A percentile compares a stretch with the other conserved stretches of the same genome.
Evolutionary conservation across 2,797 vertebrate genomes (phyloP).

Genomic region (Clarias platycephalus): DNA sequence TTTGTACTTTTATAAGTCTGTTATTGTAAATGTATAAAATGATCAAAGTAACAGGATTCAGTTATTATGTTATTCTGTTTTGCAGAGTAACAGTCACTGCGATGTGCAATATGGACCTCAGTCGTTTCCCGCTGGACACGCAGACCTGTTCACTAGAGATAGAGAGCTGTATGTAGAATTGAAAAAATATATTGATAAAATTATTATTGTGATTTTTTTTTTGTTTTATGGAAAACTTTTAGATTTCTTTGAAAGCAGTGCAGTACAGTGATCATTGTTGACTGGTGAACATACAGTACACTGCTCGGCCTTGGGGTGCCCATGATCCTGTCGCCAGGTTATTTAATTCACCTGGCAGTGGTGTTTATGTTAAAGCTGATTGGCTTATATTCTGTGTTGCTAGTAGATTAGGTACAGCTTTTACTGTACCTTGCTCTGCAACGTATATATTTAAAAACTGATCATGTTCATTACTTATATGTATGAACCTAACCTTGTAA

Average conservation of each 20-base stretch:
- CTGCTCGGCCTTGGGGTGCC: too few species aligned
- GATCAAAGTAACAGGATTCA: neutral
- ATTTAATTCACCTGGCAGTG: too few species aligned
- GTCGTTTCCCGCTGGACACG: slow-evolving; percentile 93
- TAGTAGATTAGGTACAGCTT: neutral
- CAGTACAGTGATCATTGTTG: neutral
- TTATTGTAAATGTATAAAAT: neutral
- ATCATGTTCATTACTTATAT: neutral
- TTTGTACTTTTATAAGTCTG: neutral
- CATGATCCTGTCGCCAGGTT: too few species aligned
- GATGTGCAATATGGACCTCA: slow-evolving; percentile 99
- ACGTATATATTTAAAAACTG: neutral
- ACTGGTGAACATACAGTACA: neutral
- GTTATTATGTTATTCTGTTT: slow-evolving; percentile 2
- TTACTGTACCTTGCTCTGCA: too few species aligned
- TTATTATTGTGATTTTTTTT: neutral
- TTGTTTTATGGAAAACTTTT: neutral
- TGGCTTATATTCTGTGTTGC: neutral
- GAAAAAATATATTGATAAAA: neutral
- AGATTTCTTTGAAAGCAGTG: neutral
- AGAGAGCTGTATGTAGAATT: slow-evolving; percentile 90
- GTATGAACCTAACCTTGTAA: neutral
- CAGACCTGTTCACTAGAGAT: slow-evolving; percentile 96
- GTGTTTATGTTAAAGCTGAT: too few species aligned
- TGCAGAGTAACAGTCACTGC: slow-evolving; percentile 92